Conservation (phyloP, 2,113 vertebrate species). For the Barnardius zonarius region DNA sequence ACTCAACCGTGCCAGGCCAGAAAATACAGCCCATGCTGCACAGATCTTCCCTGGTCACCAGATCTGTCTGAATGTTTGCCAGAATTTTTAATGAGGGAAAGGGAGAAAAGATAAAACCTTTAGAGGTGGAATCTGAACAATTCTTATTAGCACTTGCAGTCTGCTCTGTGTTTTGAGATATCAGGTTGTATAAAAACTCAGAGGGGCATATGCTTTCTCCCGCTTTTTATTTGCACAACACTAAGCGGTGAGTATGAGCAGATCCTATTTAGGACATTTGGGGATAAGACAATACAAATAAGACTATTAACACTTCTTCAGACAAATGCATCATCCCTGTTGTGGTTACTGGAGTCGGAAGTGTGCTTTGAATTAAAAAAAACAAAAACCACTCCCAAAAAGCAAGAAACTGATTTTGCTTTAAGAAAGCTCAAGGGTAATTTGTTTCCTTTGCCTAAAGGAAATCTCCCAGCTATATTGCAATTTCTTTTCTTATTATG, state of each 20-base stretch:
- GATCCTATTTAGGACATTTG: neutral
- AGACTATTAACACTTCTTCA: neutral
- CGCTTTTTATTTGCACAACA: neutral
- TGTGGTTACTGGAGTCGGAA: neutral
- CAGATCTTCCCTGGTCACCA: neutral
- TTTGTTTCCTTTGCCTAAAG: neutral
- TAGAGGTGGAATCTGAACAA: neutral
- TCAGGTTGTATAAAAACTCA: neutral
- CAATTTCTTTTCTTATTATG: constrained; percentile 33
- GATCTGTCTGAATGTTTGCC: neutral
- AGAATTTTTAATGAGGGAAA: neutral
- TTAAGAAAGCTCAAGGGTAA: constrained; percentile 6
- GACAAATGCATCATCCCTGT: neutral
- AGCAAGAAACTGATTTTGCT: neutral
- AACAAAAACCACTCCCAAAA: neutral
- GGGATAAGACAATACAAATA: neutral
- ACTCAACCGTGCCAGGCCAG: neutral
- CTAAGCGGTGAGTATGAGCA: neutral
- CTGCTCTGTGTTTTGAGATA: neutral
- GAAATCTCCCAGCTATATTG: neutral
- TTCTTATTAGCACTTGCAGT: neutral
- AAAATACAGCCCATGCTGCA: neutral
- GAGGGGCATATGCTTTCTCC: neutral
- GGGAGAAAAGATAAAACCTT: neutral
- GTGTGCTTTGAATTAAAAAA: neutral